Evolutionary conservation across 2,888 invertebrate genomes (phyloP).

Genomic region (Drosophila imparisetae): DNA sequence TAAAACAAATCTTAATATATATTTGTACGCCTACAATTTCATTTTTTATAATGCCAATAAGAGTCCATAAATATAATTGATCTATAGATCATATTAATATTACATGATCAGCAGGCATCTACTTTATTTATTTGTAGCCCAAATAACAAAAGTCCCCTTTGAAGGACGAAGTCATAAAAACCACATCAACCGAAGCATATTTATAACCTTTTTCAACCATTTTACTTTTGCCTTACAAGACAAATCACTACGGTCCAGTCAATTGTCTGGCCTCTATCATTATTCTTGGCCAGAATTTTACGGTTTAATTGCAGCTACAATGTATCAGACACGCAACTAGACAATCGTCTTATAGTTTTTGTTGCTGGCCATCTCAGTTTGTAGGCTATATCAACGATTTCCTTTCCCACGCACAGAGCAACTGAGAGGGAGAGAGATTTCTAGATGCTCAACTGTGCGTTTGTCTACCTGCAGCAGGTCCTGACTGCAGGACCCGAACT

Average conservation of each 20-base stretch:
- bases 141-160: neutral
- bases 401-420: slow-evolving; percentile 73
- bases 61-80: neutral
- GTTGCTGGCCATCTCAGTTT: slow-evolving; percentile 34
- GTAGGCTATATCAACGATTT: slow-evolving; percentile 58
- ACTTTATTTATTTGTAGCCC: neutral
- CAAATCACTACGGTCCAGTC: slow-evolving; percentile 40
- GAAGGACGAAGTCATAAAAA: slow-evolving; percentile 22
- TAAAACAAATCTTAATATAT: neutral
- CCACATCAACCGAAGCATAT: slow-evolving; percentile 19
- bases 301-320: slow-evolving; percentile 76
- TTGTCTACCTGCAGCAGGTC: slow-evolving; percentile 71
- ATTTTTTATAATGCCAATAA: neutral
- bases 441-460: slow-evolving; percentile 42
- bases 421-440: slow-evolving; percentile 55
- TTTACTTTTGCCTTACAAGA: slow-evolving; percentile 28
- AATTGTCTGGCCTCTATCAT: slow-evolving; percentile 40
- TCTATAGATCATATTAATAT: neutral
- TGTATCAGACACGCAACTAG: slow-evolving; percentile 62
- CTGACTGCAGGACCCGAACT: slow-evolving; percentile 47
- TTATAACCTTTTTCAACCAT: slow-evolving; percentile 20
- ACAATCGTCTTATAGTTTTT: slow-evolving; percentile 56
- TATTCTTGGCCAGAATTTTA: slow-evolving; percentile 67
- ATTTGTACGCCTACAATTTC: neutral
- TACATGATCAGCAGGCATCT: neutral